phyloP scores from a whole-genome alignment of 2,797 vertebrate species.

The Uromys caudimaculatus region DNA sequence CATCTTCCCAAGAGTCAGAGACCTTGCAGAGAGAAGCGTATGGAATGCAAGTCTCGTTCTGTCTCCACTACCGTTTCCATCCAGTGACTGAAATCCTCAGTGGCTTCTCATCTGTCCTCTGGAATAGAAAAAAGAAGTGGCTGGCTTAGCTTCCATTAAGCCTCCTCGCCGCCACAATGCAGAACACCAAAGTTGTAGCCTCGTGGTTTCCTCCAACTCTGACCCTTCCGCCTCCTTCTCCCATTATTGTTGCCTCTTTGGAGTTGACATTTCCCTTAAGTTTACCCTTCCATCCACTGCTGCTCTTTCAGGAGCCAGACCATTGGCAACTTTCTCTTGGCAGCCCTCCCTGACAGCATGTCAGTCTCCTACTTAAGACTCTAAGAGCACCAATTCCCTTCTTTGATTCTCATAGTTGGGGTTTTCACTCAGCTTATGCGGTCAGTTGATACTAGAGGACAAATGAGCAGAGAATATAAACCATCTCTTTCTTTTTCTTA shows the following conservation, averaged over 20 bases:
- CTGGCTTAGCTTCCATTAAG: too few species aligned
- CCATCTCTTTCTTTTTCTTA: background rate
- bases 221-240: background rate
- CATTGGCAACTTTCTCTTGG: background rate
- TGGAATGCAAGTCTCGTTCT: background rate
- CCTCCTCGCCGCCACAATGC: too few species aligned
- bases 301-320: background rate
- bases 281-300: background rate
- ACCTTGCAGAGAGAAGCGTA: background rate
- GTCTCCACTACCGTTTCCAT: accelerated
- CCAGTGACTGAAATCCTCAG: too few species aligned
- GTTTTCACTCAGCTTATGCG: background rate
- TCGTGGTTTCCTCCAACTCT: background rate
- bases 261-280: background rate
- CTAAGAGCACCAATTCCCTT: background rate
- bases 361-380: background rate
- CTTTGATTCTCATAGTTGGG: background rate
- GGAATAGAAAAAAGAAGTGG: background rate
- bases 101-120: background rate
- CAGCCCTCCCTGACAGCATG: background rate
- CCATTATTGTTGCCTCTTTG: accelerated
- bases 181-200: background rate
- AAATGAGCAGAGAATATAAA: background rate
- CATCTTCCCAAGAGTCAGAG: background rate
- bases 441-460: background rate